phyloP scores from a whole-genome alignment of 2,113 vertebrate genomes.

The Turnix velox region DNA sequence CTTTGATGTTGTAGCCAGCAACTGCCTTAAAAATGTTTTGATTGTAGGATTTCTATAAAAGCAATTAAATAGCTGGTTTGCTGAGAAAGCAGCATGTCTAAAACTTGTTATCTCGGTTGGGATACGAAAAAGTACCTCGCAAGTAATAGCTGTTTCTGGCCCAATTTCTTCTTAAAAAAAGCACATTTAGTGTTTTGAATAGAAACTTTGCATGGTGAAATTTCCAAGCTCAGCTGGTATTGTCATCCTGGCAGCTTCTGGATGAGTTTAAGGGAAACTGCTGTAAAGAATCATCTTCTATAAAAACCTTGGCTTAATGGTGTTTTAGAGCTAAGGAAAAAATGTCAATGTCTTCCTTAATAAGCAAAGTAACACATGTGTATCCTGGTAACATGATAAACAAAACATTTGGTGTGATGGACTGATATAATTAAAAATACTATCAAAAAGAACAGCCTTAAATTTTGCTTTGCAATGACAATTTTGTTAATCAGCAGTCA shows the following conservation, averaged over 20 bases:
- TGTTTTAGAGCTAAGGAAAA: neutral
- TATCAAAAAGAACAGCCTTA: neutral
- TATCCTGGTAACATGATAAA: neutral
- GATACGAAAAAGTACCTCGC: neutral
- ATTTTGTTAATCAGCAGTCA: neutral
- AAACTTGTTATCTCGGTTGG: slow-evolving; percentile 49
- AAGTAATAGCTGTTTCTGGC: slow-evolving; percentile 22
- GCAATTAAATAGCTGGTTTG: slow-evolving; percentile 39
- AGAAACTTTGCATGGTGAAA: neutral
- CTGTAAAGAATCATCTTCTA: neutral
- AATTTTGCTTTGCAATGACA: neutral
- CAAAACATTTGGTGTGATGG: neutral
- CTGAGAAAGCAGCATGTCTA: slow-evolving; percentile 26
- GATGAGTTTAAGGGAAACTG: neutral
- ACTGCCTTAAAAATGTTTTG: slow-evolving; percentile 44
- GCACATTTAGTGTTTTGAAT: slow-evolving; percentile 14
- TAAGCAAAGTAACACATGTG: neutral
- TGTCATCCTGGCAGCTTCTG: neutral
- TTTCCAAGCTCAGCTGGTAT: slow-evolving; percentile 7
- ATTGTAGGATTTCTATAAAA: slow-evolving; percentile 21
- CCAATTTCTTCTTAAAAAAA: slow-evolving; percentile 28
- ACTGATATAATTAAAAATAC: neutral
- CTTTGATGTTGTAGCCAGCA: slow-evolving; percentile 47
- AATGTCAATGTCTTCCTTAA: neutral
- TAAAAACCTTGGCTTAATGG: neutral